phyloP scores from a whole-genome alignment of 1,140 invertebrate species.

The Pomacea maculata region DNA sequence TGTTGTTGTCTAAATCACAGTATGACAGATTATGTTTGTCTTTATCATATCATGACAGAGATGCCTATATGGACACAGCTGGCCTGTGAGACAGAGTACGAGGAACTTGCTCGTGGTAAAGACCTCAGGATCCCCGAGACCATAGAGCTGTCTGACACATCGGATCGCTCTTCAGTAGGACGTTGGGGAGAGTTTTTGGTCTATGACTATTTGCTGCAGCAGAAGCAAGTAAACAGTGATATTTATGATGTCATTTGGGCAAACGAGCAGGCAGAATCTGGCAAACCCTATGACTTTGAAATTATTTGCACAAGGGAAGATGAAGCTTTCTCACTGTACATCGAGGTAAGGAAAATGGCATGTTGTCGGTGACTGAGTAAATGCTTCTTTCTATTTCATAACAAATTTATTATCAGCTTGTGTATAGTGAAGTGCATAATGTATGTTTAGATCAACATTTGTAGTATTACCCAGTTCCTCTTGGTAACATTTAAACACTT shows the following conservation, averaged over 20 bases:
- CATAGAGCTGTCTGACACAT: conserved; percentile 9
- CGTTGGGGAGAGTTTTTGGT: conserved; percentile 56
- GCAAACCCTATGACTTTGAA: conserved; percentile 56
- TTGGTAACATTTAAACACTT: not conserved
- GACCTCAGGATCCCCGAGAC: conserved; percentile 31
- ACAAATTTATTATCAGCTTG: too few species aligned
- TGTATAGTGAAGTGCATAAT: too few species aligned
- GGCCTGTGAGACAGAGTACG: conserved; percentile 44
- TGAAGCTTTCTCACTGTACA: conserved; percentile 31
- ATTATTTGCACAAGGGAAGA: conserved; percentile 30
- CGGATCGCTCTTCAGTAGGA: conserved; percentile 36
- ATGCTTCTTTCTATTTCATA: too few species aligned
- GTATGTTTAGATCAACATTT: too few species aligned
- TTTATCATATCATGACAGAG: conserved; percentile 31
- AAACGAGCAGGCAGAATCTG: conserved; percentile 45
- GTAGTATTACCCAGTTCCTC: too few species aligned
- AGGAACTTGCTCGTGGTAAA: conserved; percentile 40
- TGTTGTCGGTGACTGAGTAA: not conserved
- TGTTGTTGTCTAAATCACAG: not conserved
- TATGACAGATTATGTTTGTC: not conserved
- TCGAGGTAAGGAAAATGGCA: conserved; percentile 26
- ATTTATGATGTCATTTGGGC: conserved; percentile 47
- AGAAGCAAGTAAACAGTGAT: conserved; percentile 31
- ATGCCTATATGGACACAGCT: conserved; percentile 45
- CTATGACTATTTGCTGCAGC: conserved; percentile 46